phyloP scores from a whole-genome alignment of 92 coral and sea anemone species.

The Porites cylindrica region DNA sequence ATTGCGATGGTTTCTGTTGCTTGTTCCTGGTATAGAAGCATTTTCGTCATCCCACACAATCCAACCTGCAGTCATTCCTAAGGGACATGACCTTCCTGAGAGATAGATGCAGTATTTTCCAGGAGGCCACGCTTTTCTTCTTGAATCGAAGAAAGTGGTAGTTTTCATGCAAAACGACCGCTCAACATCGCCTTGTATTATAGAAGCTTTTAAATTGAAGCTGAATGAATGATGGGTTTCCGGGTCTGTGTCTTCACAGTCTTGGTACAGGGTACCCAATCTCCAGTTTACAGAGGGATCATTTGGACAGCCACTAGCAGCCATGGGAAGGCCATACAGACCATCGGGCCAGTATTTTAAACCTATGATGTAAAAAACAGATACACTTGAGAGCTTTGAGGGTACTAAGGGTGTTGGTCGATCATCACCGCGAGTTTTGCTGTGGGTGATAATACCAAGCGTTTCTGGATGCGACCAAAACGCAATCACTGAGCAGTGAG shows the following conservation, averaged over 20 bases:
- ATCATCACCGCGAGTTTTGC: too few relatives aligned
- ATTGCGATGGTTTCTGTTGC: slow-evolving; percentile 17
- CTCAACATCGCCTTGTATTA: slow-evolving; percentile 54
- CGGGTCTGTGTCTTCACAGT: slow-evolving; percentile 74
- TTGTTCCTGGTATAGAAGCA: neutral
- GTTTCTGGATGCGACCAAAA: too few relatives aligned
- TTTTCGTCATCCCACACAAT: slow-evolving; percentile 46
- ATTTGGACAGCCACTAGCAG: slow-evolving; percentile 62
- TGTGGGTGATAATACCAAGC: too few relatives aligned
- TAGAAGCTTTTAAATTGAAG: slow-evolving; percentile 61
- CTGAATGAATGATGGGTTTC: slow-evolving; percentile 50
- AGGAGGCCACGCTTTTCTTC: slow-evolving; percentile 27
- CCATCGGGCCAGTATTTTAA: slow-evolving; percentile 66
- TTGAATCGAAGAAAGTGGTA: neutral
- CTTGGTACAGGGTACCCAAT: slow-evolving; percentile 62
- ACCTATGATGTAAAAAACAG: neutral
- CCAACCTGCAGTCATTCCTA: slow-evolving; percentile 22
- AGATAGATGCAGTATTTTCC: slow-evolving; percentile 49
- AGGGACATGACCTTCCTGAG: slow-evolving; percentile 9
- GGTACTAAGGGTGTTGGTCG: too few relatives aligned
- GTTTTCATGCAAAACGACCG: slow-evolving; percentile 75
- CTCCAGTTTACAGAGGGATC: slow-evolving; percentile 51
- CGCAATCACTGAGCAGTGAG: too few relatives aligned
- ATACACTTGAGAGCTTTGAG: too few relatives aligned
- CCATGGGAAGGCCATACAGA: slow-evolving; percentile 69